A percentile compares a stretch with the other conserved stretches of the same genome.
phyloP scores from a whole-genome alignment of 2,113 vertebrate species.

The Gnathonemus longibarbis region DNA sequence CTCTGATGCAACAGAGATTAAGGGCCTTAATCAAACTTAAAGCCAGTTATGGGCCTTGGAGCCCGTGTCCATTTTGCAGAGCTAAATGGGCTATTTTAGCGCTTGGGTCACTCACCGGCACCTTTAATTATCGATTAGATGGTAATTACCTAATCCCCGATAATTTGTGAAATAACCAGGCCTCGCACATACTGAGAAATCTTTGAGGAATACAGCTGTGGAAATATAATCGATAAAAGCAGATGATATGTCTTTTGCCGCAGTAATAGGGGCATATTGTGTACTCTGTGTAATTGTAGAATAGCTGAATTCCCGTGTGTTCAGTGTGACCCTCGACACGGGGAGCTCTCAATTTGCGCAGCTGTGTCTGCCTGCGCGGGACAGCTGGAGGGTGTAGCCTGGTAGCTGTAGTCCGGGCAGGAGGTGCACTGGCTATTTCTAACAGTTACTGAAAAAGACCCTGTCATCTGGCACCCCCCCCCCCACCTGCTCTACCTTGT shows the following conservation, averaged over 20 bases:
- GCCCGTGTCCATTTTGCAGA: neutral
- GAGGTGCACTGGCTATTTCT: conserved; percentile 69
- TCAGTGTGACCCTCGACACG: neutral
- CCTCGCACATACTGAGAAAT: neutral
- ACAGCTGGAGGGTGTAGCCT: conserved; percentile 92
- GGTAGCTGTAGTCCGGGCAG: no score
- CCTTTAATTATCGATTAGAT: neutral
- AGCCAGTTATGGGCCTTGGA: neutral
- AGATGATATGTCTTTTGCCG: neutral
- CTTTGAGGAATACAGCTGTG: neutral
- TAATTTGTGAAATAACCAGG: neutral
- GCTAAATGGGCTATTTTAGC: neutral
- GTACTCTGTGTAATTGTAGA: neutral
- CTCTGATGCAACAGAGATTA: neutral
- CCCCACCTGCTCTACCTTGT: conserved; percentile 21
- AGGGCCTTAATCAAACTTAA: neutral
- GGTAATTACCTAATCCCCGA: neutral
- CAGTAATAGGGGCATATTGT: neutral
- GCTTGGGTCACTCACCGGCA: neutral
- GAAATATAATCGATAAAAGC: neutral
- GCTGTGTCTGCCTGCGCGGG: conserved; percentile 91
- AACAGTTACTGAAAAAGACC: conserved; percentile 81
- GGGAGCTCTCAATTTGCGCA: conserved; percentile 60
- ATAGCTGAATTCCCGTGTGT: neutral
- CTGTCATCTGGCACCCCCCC: conserved; percentile 32